These are phyloP conservation scores for Cremastobaeus sp. DNA, from an alignment of 2,888 invertebrate species.

Conservation along the genomic window DNA sequence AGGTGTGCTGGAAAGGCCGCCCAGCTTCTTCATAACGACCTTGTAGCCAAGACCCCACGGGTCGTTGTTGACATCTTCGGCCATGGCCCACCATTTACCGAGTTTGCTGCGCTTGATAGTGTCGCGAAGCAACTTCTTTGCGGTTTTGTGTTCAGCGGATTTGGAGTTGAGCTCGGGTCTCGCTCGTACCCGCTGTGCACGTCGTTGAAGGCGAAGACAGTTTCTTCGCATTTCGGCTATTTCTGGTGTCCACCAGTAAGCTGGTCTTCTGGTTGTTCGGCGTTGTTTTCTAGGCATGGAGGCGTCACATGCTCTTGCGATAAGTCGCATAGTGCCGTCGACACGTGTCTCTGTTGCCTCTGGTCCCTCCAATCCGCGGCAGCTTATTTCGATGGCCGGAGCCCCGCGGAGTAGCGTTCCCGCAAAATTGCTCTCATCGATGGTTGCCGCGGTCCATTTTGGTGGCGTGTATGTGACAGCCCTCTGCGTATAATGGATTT, in stretches of 20 bases:
- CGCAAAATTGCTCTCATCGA: not conserved
- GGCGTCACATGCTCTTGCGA: not conserved
- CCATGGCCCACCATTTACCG: not conserved
- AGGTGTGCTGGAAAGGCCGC: not conserved
- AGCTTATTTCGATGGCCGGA: not conserved
- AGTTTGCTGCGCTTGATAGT: slow-evolving; percentile 16
- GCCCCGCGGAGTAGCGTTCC: too few relatives aligned
- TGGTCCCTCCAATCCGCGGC: not conserved
- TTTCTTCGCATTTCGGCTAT: slow-evolving; percentile 16
- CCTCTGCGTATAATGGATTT: not conserved
- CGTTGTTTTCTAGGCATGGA: not conserved
- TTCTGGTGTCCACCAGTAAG: slow-evolving; percentile 8
- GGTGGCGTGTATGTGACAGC: not conserved
- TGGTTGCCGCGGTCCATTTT: not conserved
- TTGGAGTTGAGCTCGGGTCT: not conserved
- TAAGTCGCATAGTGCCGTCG: not conserved
- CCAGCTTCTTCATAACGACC: slow-evolving; percentile 21
- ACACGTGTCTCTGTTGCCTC: not conserved
- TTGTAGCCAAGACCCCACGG: slow-evolving; percentile 42
- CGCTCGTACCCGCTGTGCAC: slow-evolving; percentile 1
- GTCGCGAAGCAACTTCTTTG: not conserved
- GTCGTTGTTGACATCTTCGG: slow-evolving; percentile 21
- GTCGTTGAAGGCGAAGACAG: not conserved
- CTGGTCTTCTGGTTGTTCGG: not conserved
- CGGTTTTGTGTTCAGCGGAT: not conserved